Conservation (phyloP, 2,797 vertebrate genomes). For the Takifugu rubripes region DNA sequence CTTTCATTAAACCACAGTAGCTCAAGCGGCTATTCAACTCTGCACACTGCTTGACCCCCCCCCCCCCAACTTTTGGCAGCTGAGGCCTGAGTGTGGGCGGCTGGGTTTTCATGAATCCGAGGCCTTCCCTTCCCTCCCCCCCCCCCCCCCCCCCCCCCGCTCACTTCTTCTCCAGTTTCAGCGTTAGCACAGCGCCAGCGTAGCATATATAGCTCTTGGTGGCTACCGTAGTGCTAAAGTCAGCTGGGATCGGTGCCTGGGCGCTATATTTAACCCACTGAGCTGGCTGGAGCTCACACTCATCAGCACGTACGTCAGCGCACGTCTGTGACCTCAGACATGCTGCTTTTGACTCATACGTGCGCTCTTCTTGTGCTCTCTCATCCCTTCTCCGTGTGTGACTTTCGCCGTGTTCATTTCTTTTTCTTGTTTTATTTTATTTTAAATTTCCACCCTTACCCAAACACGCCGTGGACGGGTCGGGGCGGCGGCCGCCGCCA, state of each 20-base stretch:
- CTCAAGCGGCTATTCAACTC: no score
- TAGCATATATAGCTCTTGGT: conserved; percentile 26
- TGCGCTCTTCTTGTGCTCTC: background rate
- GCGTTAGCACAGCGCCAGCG: conserved; percentile 48
- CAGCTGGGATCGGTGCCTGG: conserved; percentile 68
- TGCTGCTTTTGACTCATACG: conserved; percentile 35
- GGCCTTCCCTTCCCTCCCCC: conserved; percentile 52
- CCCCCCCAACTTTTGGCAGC: conserved; percentile 61
- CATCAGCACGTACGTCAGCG: conserved; percentile 37
- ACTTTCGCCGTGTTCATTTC: background rate
- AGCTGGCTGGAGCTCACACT: conserved; percentile 61
- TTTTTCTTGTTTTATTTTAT: background rate
- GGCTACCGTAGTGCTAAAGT: conserved; percentile 72
- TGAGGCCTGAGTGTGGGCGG: conserved; percentile 65
- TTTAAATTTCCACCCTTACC: conserved; percentile 1
- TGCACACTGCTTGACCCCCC: no score
- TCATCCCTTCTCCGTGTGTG: conserved; percentile 29
- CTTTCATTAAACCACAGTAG: no score
- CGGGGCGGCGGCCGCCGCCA: background rate
- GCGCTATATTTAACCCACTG: conserved; percentile 76
- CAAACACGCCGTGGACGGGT: background rate
- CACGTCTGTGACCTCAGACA: conserved; percentile 48
- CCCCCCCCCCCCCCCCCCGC: conserved; percentile 28
- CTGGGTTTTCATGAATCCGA: conserved; percentile 69
- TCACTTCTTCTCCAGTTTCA: conserved; percentile 60